Conservation (phyloP, 2,888 invertebrate species). For the Palloptera scutellata region DNA sequence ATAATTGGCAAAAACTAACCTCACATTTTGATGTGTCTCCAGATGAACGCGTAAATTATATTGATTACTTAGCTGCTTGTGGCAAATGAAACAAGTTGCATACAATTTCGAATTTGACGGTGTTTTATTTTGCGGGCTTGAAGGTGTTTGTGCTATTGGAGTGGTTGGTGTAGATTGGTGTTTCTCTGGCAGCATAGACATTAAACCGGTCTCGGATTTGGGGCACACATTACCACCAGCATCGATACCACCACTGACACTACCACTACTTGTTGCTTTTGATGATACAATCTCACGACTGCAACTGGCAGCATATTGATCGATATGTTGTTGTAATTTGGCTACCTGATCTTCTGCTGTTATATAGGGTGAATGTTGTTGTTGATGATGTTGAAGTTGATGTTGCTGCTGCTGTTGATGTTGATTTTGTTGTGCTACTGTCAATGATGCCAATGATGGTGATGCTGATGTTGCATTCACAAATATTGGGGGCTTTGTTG, state of each 20-base stretch:
- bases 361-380: constrained; percentile 34
- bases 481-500: constrained; percentile 26
- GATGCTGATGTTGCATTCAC: constrained; percentile 25
- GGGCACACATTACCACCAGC: not conserved
- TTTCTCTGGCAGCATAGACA: constrained; percentile 41
- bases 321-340: constrained; percentile 44
- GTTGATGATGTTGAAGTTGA: constrained; percentile 20
- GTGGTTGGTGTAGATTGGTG: constrained; percentile 39
- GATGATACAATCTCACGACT: constrained; percentile 43
- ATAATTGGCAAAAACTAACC: constrained; percentile 49
- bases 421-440: constrained; percentile 20
- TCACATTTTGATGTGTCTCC: constrained; percentile 89
- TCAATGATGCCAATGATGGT: constrained; percentile 27
- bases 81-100: constrained; percentile 83
- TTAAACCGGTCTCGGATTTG: constrained; percentile 24
- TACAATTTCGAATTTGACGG: constrained; percentile 67
- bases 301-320: constrained; percentile 53
- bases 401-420: constrained; percentile 19
- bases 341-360: constrained; percentile 38
- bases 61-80: constrained; percentile 88
- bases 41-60: constrained; percentile 89
- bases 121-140: constrained; percentile 49
- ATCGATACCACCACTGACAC: not conserved
- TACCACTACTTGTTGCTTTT: not conserved
- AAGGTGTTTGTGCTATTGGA: constrained; percentile 43